A percentile compares a stretch with the other conserved stretches of the same genome.
Evolutionary conservation across 2,888 invertebrate genomes (phyloP).

Genomic region (Nysson spinosus): DNA sequence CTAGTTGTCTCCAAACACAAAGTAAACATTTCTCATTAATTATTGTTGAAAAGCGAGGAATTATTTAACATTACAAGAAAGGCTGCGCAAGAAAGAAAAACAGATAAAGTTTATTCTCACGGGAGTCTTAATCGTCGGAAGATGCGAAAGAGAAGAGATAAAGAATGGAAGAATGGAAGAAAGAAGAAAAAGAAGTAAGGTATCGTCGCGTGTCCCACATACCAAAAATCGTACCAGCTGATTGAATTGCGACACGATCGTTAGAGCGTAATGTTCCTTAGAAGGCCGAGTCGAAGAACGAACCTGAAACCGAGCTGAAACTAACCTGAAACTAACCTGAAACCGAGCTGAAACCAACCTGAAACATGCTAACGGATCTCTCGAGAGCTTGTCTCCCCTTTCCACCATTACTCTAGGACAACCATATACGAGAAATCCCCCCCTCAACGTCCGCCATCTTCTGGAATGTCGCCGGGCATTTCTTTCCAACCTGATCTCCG

Average conservation of each 20-base stretch:
- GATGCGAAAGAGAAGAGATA: neutral
- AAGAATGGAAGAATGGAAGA: neutral
- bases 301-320: too few relatives aligned
- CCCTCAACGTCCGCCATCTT: too few relatives aligned
- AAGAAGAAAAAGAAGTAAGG: slow-evolving; percentile 1
- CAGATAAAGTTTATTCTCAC: neutral
- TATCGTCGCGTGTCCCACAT: slow-evolving; percentile 34
- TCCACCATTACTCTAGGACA: slow-evolving; percentile 48
- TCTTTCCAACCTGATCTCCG: slow-evolving; percentile 22
- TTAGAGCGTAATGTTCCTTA: slow-evolving; percentile 48
- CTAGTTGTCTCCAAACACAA: too few relatives aligned
- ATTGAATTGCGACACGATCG: slow-evolving; percentile 46
- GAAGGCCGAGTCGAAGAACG: slow-evolving; percentile 49
- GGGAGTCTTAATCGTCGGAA: neutral
- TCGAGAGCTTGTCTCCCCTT: slow-evolving; percentile 40
- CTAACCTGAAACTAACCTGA: too few relatives aligned
- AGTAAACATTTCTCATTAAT: too few relatives aligned
- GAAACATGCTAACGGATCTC: slow-evolving; percentile 62
- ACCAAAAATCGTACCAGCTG: slow-evolving; percentile 38
- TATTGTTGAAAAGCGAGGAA: too few relatives aligned
- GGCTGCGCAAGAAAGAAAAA: too few relatives aligned
- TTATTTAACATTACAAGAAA: too few relatives aligned
- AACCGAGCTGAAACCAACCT: slow-evolving; percentile 51
- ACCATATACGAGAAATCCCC: slow-evolving; percentile 61
- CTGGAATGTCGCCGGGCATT: slow-evolving; percentile 60